Conservation (phyloP, 2,113 vertebrate species). For the Pseudopipra pipra region DNA sequence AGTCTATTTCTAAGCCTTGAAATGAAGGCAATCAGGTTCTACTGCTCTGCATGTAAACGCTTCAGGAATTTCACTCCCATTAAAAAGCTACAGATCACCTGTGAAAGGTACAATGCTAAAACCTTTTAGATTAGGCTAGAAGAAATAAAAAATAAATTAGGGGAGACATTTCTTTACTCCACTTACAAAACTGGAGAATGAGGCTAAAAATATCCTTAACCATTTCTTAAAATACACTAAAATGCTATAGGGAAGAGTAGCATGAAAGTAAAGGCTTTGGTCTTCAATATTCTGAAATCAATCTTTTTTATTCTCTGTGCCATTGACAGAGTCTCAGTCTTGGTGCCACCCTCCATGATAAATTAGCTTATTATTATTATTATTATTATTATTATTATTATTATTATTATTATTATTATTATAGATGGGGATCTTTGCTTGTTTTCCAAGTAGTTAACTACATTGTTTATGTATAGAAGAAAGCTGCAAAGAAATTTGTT, state of each 20-base stretch:
- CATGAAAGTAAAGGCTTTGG: neutral
- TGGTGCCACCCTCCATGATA: neutral
- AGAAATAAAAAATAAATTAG: neutral
- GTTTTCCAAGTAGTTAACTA: neutral
- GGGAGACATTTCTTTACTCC: neutral
- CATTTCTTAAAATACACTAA: neutral
- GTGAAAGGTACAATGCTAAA: neutral
- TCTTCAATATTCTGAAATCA: neutral
- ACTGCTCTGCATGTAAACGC: neutral
- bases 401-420: neutral
- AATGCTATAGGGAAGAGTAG: neutral
- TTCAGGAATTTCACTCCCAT: neutral
- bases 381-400: no score
- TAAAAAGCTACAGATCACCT: neutral
- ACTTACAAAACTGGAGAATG: neutral
- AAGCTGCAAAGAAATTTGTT: neutral
- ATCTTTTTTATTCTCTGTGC: neutral
- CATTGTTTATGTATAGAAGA: neutral
- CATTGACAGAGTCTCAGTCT: neutral
- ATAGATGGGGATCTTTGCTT: neutral
- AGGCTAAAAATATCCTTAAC: neutral
- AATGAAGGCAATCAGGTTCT: neutral
- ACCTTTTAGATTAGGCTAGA: neutral
- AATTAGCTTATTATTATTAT: neutral
- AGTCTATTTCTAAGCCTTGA: neutral